Evolutionary conservation across 2,888 invertebrate genomes (phyloP), one percentile per base, ranked within the genome.

Genomic region (Pammene aurita): DNA sequence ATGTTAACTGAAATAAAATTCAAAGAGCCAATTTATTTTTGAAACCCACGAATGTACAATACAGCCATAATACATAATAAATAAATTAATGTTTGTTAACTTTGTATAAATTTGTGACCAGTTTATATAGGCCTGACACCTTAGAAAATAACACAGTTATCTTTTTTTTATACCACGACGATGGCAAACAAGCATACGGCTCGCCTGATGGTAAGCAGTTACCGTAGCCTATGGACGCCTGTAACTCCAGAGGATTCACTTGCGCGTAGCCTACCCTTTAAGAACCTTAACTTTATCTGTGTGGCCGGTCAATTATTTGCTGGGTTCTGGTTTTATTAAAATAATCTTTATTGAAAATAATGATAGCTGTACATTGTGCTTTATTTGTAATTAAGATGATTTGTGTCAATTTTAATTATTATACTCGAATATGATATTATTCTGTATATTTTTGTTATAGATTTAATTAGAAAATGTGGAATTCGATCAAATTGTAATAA

Each of bases 341-440:
- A 26, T 26, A 26, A 26, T 26, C 26, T 26, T 26, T 26, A 26
- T 2, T 26, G 26, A 26, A 26, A 2, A 26, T 26, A 26, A 60
- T 55, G 38, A 14, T 44, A 16, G 67, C 63, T 68, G 67, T 68
- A 68, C 34, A 57, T 61, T 35, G 7, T 61, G 70, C 55, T 70
- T 61, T 61, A 46, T 50, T 64, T 58, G 26, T 26, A 65, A 52
- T 46, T 64, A 26, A 69, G 42, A 54, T 70, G 42, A 54, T 70
- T 63, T 63, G 63, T 66, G 57, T 65, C 52, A 58, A 54, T 57
- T 66, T 38, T 10, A 61, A 35, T 50, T n/a, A 50, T 50, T 50
- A 42, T 58, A 66, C 38, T 69, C 52, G 6, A 41, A 55, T 61
- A 50, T 66, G 60, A 61, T 65, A 64, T 68, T 67, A 66, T 60